Conservation (phyloP, 2,113 vertebrate genomes). For the Picathartes gymnocephalus region DNA sequence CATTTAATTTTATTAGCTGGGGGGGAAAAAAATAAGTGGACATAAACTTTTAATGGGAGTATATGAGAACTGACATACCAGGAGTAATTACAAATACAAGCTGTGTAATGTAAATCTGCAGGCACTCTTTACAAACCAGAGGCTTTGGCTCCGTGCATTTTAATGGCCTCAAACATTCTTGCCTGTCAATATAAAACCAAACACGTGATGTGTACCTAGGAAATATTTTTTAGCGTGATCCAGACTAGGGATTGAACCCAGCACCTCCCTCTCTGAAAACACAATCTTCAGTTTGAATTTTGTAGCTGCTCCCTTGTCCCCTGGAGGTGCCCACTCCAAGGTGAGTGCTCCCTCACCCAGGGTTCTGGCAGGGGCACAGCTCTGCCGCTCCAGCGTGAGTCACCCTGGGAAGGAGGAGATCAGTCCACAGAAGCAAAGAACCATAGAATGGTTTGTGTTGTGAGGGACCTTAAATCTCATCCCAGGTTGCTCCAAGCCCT, state of each 20-base stretch:
- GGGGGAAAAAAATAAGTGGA: neutral
- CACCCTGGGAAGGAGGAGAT: neutral
- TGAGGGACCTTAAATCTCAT: neutral
- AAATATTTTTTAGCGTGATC: neutral
- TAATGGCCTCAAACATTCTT: neutral
- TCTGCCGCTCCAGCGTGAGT: neutral
- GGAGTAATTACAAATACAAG: neutral
- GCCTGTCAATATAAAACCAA: neutral
- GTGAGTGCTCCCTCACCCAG: rapidly evolving
- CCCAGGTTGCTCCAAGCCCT: neutral
- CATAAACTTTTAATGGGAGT: conserved; percentile 14
- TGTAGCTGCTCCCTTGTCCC: neutral
- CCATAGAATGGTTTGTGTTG: neutral
- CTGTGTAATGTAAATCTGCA: neutral
- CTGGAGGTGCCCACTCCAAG: neutral
- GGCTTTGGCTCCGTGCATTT: neutral
- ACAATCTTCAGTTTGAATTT: neutral
- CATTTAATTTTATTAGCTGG: conserved; percentile 29
- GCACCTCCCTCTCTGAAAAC: neutral
- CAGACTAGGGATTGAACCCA: neutral
- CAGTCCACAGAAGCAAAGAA: neutral
- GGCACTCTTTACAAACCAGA: neutral
- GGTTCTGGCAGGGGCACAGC: neutral
- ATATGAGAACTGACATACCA: neutral
- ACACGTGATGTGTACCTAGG: neutral